Percentiles rank a stretch among this genome's conserved stretches.
phyloP scores from a whole-genome alignment of 92 coral and sea anemone genomes.

The Porites divaricata region DNA sequence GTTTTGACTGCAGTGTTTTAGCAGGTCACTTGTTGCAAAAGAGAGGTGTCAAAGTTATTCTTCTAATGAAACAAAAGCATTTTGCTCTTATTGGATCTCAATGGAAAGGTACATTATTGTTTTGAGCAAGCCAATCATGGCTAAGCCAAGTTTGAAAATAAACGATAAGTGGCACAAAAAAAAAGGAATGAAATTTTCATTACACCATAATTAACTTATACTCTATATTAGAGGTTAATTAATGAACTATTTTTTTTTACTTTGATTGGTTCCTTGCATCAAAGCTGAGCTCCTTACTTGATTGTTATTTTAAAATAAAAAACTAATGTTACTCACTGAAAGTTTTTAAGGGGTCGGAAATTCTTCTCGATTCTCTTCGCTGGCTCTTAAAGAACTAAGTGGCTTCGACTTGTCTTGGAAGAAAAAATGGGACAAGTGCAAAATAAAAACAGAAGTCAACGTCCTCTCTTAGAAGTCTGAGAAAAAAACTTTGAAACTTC shows the following conservation, averaged over 20 bases:
- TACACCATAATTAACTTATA: slow-evolving; percentile 24
- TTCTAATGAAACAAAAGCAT: slow-evolving; percentile 27
- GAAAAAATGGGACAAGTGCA: not conserved
- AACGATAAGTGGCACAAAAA: not conserved
- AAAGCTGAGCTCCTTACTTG: slow-evolving; percentile 58
- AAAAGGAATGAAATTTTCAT: slow-evolving; percentile 18
- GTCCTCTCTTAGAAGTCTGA: not conserved
- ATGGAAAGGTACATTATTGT: slow-evolving; percentile 7
- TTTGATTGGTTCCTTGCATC: slow-evolving; percentile 59
- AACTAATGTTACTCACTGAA: slow-evolving; percentile 36
- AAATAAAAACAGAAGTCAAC: not conserved
- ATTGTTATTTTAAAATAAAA: slow-evolving; percentile 68
- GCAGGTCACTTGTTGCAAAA: slow-evolving; percentile 23
- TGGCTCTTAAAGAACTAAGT: slow-evolving; percentile 5
- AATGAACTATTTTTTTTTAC: slow-evolving; percentile 22
- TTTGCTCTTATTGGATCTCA: slow-evolving; percentile 19
- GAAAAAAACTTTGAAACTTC: not conserved
- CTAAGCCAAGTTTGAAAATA: not conserved
- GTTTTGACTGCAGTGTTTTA: slow-evolving; percentile 37
- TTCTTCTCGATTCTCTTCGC: slow-evolving; percentile 30
- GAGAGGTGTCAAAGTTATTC: slow-evolving; percentile 34
- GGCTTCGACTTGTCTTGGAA: slow-evolving; percentile 15
- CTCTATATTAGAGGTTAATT: slow-evolving; percentile 29
- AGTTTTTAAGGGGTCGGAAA: slow-evolving; percentile 33
- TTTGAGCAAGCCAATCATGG: slow-evolving; percentile 10